phyloP scores from a whole-genome alignment of 2,888 invertebrate species.

The Myathropa florea region DNA sequence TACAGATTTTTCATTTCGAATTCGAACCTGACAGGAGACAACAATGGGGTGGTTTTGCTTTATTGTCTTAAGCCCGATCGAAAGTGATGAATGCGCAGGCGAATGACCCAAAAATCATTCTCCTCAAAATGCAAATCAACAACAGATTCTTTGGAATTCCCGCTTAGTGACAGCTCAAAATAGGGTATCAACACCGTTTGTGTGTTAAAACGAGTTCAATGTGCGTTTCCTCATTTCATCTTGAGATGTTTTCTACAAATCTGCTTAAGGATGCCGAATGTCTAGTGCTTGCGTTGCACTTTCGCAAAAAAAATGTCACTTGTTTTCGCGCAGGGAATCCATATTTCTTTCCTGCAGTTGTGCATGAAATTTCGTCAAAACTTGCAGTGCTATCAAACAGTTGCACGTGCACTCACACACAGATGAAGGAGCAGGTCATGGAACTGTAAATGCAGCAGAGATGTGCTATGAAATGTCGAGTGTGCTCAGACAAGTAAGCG shows the following conservation, averaged over 20 bases:
- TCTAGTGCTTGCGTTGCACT: conserved; percentile 22
- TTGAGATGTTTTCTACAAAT: conserved; percentile 21
- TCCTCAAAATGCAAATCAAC: too few species aligned
- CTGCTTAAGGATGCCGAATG: conserved; percentile 5
- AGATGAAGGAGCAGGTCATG: background rate
- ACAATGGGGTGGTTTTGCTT: too few species aligned
- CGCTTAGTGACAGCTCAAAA: too few species aligned
- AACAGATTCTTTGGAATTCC: too few species aligned
- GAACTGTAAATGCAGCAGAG: background rate
- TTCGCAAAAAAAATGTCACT: background rate
- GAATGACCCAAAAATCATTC: too few species aligned
- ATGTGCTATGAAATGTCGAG: background rate
- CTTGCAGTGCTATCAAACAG: too few species aligned
- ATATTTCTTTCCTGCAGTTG: too few species aligned
- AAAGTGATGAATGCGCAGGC: too few species aligned
- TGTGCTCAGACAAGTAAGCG: background rate
- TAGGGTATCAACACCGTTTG: background rate
- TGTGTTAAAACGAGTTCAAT: background rate
- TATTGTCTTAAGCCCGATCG: too few species aligned
- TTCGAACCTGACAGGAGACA: too few species aligned
- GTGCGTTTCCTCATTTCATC: background rate
- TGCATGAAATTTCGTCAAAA: too few species aligned
- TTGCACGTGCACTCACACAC: background rate
- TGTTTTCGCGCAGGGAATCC: background rate
- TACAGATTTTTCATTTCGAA: too few species aligned